These are phyloP conservation scores for Physeter macrocephalus DNA, from an alignment of 2,113 vertebrate species.

Conservation along the genomic window DNA sequence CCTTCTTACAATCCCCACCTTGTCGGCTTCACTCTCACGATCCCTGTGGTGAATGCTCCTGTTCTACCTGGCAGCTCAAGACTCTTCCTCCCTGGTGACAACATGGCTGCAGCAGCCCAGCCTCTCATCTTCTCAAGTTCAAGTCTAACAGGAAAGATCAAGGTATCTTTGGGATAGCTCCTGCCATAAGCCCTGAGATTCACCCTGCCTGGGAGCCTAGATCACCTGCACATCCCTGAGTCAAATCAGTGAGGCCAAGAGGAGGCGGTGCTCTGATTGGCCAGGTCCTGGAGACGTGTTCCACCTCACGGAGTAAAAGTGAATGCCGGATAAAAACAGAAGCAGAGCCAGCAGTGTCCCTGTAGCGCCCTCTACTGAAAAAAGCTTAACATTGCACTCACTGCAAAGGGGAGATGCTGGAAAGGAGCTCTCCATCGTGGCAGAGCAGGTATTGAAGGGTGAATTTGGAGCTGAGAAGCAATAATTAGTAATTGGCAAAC, in stretches of 20 bases:
- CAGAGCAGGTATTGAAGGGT: not conserved
- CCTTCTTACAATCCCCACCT: not conserved
- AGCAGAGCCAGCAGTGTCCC: not conserved
- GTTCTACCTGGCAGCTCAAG: not conserved
- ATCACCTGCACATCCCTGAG: not conserved
- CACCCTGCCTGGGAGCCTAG: not conserved
- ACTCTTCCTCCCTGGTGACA: not conserved
- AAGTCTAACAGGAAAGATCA: not conserved
- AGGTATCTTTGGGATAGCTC: not conserved
- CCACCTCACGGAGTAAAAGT: not conserved
- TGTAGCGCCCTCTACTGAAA: not conserved
- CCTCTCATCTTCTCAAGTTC: not conserved
- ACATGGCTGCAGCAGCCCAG: not conserved
- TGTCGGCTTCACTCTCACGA: accelerated
- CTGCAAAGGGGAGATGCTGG: not conserved
- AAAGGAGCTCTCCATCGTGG: not conserved
- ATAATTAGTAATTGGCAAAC: not conserved
- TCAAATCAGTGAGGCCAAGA: not conserved
- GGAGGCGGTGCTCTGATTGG: not conserved
- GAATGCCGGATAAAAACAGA: not conserved
- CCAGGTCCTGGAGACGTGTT: not conserved
- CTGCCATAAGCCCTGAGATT: not conserved
- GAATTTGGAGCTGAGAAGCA: not conserved
- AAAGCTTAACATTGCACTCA: not conserved
- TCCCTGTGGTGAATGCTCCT: not conserved